These are phyloP conservation scores for Botia almorhae DNA, from an alignment of 2,797 vertebrate species.

Conservation along the genomic window DNA sequence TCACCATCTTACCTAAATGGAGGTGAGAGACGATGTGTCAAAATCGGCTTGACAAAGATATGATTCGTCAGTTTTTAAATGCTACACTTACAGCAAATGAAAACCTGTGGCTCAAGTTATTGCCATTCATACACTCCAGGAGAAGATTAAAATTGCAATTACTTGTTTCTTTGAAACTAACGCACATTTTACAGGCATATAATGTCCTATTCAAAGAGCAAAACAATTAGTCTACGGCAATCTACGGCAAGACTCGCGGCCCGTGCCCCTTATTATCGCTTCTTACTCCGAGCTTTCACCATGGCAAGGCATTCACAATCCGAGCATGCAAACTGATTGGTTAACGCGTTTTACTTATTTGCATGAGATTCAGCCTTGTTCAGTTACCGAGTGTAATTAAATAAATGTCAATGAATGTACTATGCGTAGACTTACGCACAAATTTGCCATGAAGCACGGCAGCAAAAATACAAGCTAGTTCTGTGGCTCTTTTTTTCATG, in stretches of 20 bases:
- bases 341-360: conserved; percentile 24
- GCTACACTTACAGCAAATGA: neutral
- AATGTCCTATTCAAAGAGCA: conserved; percentile 11
- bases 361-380: neutral
- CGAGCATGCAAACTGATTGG: neutral
- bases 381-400: conserved; percentile 22
- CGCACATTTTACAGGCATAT: neutral
- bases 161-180: conserved; percentile 10
- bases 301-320: neutral
- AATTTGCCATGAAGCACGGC: neutral
- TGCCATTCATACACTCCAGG: conserved; percentile 1
- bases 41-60: conserved; percentile 14
- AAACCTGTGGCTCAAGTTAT: neutral
- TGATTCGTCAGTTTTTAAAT: conserved; percentile 29
- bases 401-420: conserved; percentile 17
- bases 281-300: neutral
- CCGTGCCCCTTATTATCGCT: neutral
- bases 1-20: conserved; percentile 32
- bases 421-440: neutral
- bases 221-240: conserved; percentile 11
- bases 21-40: conserved; percentile 37
- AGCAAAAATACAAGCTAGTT: neutral
- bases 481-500: neutral
- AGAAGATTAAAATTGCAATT: conserved; percentile 11
- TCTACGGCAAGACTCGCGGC: neutral